Base-by-base conservation (phyloP, 2,888 invertebrate genomes). In the Erebia aethiops region DNA sequence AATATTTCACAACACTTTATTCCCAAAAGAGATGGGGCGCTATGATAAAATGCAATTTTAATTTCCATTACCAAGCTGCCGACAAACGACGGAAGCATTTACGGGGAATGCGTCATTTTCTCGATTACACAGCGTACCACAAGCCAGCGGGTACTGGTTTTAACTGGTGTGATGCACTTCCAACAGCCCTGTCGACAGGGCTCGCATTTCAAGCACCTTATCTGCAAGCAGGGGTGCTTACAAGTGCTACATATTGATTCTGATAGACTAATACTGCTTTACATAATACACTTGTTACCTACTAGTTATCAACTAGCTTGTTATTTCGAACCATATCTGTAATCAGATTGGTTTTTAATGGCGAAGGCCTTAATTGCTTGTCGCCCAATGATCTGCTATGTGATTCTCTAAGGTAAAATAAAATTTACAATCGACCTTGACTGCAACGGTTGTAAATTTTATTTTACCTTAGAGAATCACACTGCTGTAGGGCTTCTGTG, bases 61-160 rank as follows among this genome's bases (percentile, higher is more conserved):
- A 71, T 68, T 71, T 63, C 46, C 70, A 75, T 71, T 68, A 49
- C n/a, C 18, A 65, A 56, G 62, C 58, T 71, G 60, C 66, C 51
- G 56, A 57, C 56, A 71, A 75, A 72, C 69, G 69, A 73, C 75
- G 74, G 75, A 75, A 75, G 70, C 56, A 58, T 70, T 77, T 73
- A 74, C 21, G 67, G 64, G 52, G 67, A 56, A 69, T 73, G 72
- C 74, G 76, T 76, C 74, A 76, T 77, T 61, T 74, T 76, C 74
- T 75, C 70, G 67, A 73, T 71, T 68, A 74, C 69, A 72, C 75
- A 58, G 58, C 74, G 68, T 67, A 63, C 71, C 71, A 64, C 26
- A 69, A 69, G 21, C 67, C 64, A 54, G 49, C 56, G 13, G 67
- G 52, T 60, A 66, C 70, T 69, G 70, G 73, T 54, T 18, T 13